These are phyloP conservation scores for Drosophila fungiperda DNA, from an alignment of 2,888 invertebrate genomes.

Conservation along the genomic window DNA sequence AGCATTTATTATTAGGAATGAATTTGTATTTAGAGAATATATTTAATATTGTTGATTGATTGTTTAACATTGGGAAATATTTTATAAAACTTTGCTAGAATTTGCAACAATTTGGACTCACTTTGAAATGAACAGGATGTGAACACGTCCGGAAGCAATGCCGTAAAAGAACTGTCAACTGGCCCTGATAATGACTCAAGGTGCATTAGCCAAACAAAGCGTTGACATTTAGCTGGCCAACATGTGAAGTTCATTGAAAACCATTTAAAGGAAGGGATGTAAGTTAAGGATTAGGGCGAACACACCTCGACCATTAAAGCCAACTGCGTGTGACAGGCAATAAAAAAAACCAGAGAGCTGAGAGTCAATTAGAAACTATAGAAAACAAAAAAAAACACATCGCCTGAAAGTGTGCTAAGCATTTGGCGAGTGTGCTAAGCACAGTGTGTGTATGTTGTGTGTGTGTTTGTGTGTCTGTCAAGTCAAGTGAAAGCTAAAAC, in stretches of 20 bases:
- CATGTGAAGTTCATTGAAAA: slow-evolving; percentile 74
- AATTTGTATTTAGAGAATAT: not conserved
- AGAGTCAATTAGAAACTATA: slow-evolving; percentile 41
- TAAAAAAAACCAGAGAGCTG: slow-evolving; percentile 50
- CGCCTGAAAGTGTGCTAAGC: slow-evolving; percentile 59
- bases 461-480: slow-evolving; percentile 5
- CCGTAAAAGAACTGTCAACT: slow-evolving; percentile 61
- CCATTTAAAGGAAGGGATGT: not conserved
- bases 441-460: slow-evolving; percentile 10
- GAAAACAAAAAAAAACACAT: slow-evolving; percentile 12
- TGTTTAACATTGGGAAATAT: not conserved
- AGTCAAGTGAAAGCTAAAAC: slow-evolving; percentile 2
- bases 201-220: slow-evolving; percentile 45
- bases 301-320: slow-evolving; percentile 69
- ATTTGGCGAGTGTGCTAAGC: slow-evolving; percentile 32
- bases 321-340: slow-evolving; percentile 69
- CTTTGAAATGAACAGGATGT: slow-evolving; percentile 23
- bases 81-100: not conserved
- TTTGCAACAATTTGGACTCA: slow-evolving; percentile 25
- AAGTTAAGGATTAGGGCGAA: slow-evolving; percentile 19
- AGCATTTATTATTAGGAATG: not conserved
- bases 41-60: not conserved
- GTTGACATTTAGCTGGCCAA: slow-evolving; percentile 33
- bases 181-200: slow-evolving; percentile 34
- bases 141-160: slow-evolving; percentile 61